phyloP scores from a whole-genome alignment of 1,140 invertebrate genomes.

The Diploscapter pachys region DNA sequence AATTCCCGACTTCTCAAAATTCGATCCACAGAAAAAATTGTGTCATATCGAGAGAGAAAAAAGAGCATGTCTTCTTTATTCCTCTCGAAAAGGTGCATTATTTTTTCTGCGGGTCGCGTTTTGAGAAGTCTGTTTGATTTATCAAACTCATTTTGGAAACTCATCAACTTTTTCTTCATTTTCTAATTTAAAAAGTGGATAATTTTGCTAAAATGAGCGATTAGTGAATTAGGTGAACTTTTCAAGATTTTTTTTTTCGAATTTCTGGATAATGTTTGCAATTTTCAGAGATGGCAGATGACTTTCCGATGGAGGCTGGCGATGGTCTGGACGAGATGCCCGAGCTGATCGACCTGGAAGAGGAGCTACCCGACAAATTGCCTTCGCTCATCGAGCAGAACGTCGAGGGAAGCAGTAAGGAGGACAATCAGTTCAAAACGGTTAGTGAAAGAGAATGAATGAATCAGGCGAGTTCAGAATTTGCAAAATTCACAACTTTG shows the following conservation, averaged over 20 bases:
- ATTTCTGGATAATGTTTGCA: constrained; percentile 19
- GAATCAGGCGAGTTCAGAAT: too few species aligned
- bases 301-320: constrained; percentile 42
- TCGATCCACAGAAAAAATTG: too few species aligned
- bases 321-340: constrained; percentile 25
- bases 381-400: constrained; percentile 41
- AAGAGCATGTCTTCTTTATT: too few species aligned
- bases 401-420: neutral
- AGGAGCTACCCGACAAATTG: constrained; percentile 28
- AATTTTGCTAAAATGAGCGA: neutral
- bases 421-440: constrained; percentile 26
- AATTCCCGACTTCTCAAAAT: too few species aligned
- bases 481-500: too few species aligned
- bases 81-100: too few species aligned
- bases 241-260: neutral
- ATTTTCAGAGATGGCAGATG: constrained; percentile 31
- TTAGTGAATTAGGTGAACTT: too few species aligned
- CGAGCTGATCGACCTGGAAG: constrained; percentile 51
- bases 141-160: neutral
- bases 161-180: neutral
- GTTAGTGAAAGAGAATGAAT: neutral
- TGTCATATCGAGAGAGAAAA: too few species aligned
- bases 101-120: too few species aligned
- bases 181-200: neutral
- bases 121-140: too few species aligned